Conservation (phyloP, 1,140 invertebrate genomes). For the Philotrypesis tridentata region DNA sequence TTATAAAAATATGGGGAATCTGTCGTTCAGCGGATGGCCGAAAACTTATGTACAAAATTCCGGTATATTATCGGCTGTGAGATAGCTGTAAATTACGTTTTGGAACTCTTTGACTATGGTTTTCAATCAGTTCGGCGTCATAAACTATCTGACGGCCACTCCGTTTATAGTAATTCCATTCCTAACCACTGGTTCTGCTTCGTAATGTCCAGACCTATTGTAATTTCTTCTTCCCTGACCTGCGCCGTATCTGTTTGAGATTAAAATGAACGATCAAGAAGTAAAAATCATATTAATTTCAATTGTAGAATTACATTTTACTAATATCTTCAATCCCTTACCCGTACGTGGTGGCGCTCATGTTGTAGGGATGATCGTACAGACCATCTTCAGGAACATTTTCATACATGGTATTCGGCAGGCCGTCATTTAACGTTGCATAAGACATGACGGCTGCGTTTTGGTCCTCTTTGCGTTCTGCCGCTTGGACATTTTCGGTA, state of each 20-base stretch:
- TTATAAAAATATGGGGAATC: slow-evolving; percentile 1
- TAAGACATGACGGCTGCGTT: slow-evolving; percentile 91
- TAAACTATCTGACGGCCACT: slow-evolving; percentile 79
- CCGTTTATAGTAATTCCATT: slow-evolving; percentile 84
- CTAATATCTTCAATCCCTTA: slow-evolving; percentile 60
- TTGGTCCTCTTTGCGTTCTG: slow-evolving; percentile 87
- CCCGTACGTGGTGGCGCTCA: slow-evolving; percentile 74
- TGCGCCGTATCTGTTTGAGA: slow-evolving; percentile 62
- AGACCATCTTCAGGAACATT: slow-evolving; percentile 84
- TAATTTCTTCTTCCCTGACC: slow-evolving; percentile 77
- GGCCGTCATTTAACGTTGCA: slow-evolving; percentile 83
- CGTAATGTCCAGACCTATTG: slow-evolving; percentile 77
- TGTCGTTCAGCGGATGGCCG: not conserved
- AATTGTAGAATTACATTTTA: not conserved
- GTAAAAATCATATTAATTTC: no score
- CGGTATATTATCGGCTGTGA: not conserved
- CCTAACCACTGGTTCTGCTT: slow-evolving; percentile 78
- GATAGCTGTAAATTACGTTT: slow-evolving; percentile 27
- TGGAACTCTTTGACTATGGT: slow-evolving; percentile 48
- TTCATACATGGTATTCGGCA: slow-evolving; percentile 80
- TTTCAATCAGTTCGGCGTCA: not conserved
- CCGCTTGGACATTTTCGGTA: slow-evolving; percentile 89
- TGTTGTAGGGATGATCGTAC: slow-evolving; percentile 81
- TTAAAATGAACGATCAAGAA: no score
- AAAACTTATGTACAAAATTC: slow-evolving; percentile 47